phyloP scores from a whole-genome alignment of 1,140 invertebrate species.

The Cecropterus lyciades region DNA sequence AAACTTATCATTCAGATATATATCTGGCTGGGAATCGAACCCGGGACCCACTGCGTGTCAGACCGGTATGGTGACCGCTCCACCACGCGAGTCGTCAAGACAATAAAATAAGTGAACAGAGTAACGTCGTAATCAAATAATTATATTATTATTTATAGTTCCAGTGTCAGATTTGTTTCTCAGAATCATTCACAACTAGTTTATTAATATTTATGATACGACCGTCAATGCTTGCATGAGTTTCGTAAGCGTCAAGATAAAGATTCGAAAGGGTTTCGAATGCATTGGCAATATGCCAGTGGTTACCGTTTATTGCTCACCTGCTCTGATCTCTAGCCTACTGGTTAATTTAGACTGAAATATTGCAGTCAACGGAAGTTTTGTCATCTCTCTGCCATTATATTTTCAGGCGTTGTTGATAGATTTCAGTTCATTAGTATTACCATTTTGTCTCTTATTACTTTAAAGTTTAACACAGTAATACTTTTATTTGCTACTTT shows the following conservation, averaged over 20 bases:
- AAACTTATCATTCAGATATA: too few species aligned
- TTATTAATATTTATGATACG: conserved; percentile 34
- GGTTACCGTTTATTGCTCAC: conserved; percentile 28
- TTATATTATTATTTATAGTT: too few species aligned
- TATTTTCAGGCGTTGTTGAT: background rate
- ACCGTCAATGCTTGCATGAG: conserved; percentile 14
- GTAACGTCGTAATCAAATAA: too few species aligned
- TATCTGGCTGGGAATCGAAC: too few species aligned
- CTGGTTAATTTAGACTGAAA: conserved; percentile 21
- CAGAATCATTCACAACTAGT: conserved; percentile 27
- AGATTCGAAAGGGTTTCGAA: conserved; percentile 25
- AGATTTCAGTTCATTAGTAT: too few species aligned
- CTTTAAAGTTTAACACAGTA: too few species aligned
- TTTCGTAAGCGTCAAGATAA: conserved; percentile 32
- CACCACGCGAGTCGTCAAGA: too few species aligned
- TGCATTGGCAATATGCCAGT: conserved; percentile 31
- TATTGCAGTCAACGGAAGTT: conserved; percentile 9
- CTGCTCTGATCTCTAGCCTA: conserved; percentile 20
- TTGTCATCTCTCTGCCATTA: conserved; percentile 5
- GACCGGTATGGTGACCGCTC: too few species aligned
- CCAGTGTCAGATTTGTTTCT: conserved; percentile 1
- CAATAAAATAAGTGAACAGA: too few species aligned
- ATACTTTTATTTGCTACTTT: too few species aligned
- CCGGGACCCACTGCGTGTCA: too few species aligned
- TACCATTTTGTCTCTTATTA: too few species aligned